Conservation (phyloP, 2,888 invertebrate genomes). For the Oasisia sp. region DNA sequence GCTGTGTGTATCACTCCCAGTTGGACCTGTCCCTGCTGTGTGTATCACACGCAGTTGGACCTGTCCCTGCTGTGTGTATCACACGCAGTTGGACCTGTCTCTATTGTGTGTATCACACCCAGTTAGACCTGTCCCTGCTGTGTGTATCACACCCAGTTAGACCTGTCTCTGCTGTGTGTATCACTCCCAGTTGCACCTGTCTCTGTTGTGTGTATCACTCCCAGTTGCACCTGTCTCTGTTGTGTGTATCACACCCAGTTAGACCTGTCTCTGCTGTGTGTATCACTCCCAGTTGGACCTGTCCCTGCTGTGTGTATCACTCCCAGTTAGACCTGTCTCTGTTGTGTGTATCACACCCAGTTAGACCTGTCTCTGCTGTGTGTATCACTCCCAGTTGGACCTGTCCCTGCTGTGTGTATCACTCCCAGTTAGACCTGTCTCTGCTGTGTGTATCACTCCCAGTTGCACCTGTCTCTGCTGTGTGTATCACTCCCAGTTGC, state of each 20-base stretch:
- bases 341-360: background rate
- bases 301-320: background rate
- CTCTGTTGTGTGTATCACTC: background rate
- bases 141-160: background rate
- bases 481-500: background rate
- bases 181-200: background rate
- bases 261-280: background rate
- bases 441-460: background rate
- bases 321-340: background rate
- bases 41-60: background rate
- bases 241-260: background rate
- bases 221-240: background rate
- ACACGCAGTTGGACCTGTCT: background rate
- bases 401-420: background rate
- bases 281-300: background rate
- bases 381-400: background rate
- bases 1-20: background rate
- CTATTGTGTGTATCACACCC: background rate
- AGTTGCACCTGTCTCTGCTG: background rate
- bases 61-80: background rate
- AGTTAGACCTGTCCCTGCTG: background rate
- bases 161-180: background rate
- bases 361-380: background rate
- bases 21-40: background rate
- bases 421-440: background rate